Evolutionary conservation across 2,888 invertebrate species (phyloP).

Genomic region (Lobophora halterata): DNA sequence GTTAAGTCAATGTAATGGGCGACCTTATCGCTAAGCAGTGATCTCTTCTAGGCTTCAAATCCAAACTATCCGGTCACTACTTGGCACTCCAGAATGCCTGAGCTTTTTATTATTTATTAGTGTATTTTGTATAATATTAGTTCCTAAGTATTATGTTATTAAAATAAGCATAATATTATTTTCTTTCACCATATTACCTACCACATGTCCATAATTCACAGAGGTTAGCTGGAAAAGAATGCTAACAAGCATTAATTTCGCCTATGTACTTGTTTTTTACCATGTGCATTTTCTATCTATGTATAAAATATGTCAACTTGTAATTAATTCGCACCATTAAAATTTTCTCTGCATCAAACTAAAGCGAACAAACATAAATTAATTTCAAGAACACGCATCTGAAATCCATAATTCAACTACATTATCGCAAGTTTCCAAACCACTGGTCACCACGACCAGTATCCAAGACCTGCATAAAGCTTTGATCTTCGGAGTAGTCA

Average conservation of each 20-base stretch:
- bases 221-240: too few species aligned
- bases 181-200: too few species aligned
- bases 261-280: neutral
- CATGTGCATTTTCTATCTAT: neutral
- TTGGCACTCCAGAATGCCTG: too few species aligned
- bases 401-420: conserved; percentile 59
- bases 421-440: conserved; percentile 68
- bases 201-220: too few species aligned
- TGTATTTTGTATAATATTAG: too few species aligned
- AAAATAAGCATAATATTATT: too few species aligned
- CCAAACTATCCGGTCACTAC: too few species aligned
- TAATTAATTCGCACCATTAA: conserved; percentile 2
- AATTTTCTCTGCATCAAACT: conserved; percentile 20
- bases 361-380: conserved; percentile 38
- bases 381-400: conserved; percentile 39
- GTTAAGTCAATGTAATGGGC: neutral
- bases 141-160: too few species aligned
- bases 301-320: conserved; percentile 1
- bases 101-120: too few species aligned
- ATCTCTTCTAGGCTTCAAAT: too few species aligned
- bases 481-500: conserved; percentile 16
- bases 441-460: conserved; percentile 51
- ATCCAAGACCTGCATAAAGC: conserved; percentile 37
- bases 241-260: too few species aligned
- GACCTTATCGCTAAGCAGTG: too few species aligned